phyloP scores from a whole-genome alignment of 1,140 invertebrate genomes.

The Drosophila serrata region DNA sequence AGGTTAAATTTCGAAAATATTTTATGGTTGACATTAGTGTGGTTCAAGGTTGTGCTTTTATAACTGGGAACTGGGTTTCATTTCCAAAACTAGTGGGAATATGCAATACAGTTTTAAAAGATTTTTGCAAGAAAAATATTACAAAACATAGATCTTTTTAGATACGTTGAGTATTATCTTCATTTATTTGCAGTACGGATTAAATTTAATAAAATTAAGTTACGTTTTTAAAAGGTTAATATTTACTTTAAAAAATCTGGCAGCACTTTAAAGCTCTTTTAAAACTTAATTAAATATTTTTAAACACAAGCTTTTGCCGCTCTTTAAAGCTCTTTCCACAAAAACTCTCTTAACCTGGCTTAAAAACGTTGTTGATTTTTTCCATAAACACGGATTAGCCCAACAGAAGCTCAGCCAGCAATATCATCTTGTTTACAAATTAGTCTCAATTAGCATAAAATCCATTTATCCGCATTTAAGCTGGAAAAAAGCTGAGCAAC shows the following conservation, averaged over 20 bases:
- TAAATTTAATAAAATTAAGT: not conserved
- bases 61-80: constrained; percentile 6
- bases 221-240: not conserved
- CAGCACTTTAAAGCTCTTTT: constrained; percentile 28
- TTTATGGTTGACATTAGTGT: constrained; percentile 14
- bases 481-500: constrained; percentile 16
- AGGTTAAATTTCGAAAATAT: constrained; percentile 6
- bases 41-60: constrained; percentile 10
- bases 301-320: constrained; percentile 8
- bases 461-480: not conserved
- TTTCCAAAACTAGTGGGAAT: not conserved
- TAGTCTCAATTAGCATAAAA: constrained; percentile 24
- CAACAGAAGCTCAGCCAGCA: constrained; percentile 1
- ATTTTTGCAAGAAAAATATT: not conserved
- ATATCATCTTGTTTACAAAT: constrained; percentile 21
- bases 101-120: too few species aligned
- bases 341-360: not conserved
- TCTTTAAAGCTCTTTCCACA: constrained; percentile 8
- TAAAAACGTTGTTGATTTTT: constrained; percentile 9
- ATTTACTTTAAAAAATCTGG: constrained; percentile 19
- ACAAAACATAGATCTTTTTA: too few species aligned
- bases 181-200: not conserved
- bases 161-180: too few species aligned
- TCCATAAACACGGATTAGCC: not conserved
- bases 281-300: not conserved